Evolutionary conservation across 1,140 invertebrate species (phyloP), one percentile per base, ranked within the genome.

Genomic region (Tetragonula clypearis): DNA sequence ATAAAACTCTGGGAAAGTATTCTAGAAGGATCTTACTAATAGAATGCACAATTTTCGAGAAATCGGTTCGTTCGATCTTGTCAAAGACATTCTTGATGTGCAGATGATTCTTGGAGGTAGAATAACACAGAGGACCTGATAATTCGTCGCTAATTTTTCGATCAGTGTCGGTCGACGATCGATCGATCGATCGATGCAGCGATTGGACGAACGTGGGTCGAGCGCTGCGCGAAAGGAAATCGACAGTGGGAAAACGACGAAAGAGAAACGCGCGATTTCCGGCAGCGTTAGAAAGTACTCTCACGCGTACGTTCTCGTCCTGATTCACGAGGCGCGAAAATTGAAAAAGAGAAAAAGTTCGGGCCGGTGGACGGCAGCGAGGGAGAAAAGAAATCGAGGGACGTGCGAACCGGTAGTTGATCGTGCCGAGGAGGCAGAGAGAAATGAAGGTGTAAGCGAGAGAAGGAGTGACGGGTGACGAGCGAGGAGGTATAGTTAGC

Each of bases 231-330:
- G 14, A 49, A 84, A 35, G 82, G 79, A 84, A 84, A 84, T 76
- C 82, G 82, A 84, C 76, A 84, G 82, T 84, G 75, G 65, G 76
- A 84, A 79, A 58, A 49, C 76, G 26, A 60, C 9, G 66, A 62
- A 78, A 72, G 82, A 84, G 82, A 84, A 84, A 84, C 82, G 65
- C 82, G 65, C 66, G 76, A 79, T 84, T 84, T 66, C 62, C 35
- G 75, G 60, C 62, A 78, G 23, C 55, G 41, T 26, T 79, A 84
- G 76, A 84, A 79, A 84, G 82, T 84, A 23, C 41, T 30, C 30
- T 30, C 21, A 11, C 30, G 68, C 35, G 35, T 58, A 49, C 62
- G 79, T 76, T 84, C 76, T 14, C 56, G 76, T 79, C 53, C 71
- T 30, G 79, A 85, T 85, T 85, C 71, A 21, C 60, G 78, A 74